Evolutionary conservation across 2,797 vertebrate genomes (phyloP).

Genomic region (Rhabdomys pumilio): DNA sequence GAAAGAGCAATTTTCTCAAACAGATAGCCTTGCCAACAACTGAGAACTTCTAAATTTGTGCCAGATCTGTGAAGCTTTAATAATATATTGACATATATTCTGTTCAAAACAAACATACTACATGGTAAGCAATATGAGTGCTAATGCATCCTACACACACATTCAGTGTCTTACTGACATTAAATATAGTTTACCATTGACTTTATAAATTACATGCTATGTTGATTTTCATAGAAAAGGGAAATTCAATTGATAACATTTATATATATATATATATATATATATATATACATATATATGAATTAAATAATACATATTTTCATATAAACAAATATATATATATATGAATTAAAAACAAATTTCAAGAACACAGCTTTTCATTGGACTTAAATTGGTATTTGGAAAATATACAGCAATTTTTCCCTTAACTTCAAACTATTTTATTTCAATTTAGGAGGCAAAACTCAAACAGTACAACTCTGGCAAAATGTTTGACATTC

Average conservation of each 20-base stretch:
- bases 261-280: neutral
- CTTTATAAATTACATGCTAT: neutral
- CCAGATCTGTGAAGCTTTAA: neutral
- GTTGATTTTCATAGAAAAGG: constrained; percentile 3
- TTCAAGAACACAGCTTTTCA: neutral
- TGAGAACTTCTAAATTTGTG: neutral
- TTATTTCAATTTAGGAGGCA: neutral
- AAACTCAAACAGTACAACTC: neutral
- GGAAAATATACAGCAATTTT: neutral
- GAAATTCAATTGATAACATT: neutral
- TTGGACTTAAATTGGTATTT: neutral
- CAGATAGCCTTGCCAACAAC: neutral
- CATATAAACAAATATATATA: neutral
- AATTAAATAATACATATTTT: neutral
- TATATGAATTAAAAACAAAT: neutral
- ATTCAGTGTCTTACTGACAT: neutral
- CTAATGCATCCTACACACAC: neutral
- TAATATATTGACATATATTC: neutral
- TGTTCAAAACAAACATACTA: neutral
- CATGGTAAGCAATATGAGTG: neutral
- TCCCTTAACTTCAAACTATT: constrained; percentile 34
- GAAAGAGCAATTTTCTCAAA: neutral
- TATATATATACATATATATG: neutral
- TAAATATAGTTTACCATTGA: neutral
- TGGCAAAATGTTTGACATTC: neutral